Conservation (phyloP, 92 coral and sea anemone species). For the Palythoa caribaeorum region DNA sequence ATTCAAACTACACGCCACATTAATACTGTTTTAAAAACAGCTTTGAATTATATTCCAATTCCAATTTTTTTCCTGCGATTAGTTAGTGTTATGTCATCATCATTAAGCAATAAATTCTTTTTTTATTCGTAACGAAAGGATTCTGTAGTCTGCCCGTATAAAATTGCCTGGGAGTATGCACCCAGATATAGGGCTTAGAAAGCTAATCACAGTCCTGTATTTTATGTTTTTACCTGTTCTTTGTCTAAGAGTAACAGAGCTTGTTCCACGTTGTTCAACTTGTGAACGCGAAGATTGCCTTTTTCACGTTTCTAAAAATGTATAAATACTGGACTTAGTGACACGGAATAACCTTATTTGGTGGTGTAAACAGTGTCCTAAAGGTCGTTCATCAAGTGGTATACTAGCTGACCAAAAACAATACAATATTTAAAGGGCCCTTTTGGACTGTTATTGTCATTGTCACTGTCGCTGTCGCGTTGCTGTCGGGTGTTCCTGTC, state of each 20-base stretch:
- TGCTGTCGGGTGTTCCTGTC: no score
- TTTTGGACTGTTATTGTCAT: neutral
- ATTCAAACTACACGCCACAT: no score
- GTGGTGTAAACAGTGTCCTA: neutral
- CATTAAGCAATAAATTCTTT: no score
- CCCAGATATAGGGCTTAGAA: no score
- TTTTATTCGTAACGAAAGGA: no score
- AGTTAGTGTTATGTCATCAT: no score
- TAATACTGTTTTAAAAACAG: no score
- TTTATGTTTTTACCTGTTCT: constrained; percentile 59
- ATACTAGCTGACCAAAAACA: neutral
- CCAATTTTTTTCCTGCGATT: no score
- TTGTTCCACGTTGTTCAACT: constrained; percentile 86
- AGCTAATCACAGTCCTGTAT: neutral
- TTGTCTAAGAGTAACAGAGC: constrained; percentile 82
- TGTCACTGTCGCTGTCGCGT: no score
- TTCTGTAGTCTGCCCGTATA: no score
- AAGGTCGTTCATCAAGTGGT: neutral
- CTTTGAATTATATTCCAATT: no score
- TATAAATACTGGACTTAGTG: neutral
- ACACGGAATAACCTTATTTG: neutral
- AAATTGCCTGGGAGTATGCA: no score
- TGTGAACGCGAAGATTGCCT: constrained; percentile 87
- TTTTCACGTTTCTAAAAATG: constrained; percentile 83
- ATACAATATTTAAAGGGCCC: neutral